phyloP scores from a whole-genome alignment of 2,888 invertebrate genomes.

The Rotaria macrura region DNA sequence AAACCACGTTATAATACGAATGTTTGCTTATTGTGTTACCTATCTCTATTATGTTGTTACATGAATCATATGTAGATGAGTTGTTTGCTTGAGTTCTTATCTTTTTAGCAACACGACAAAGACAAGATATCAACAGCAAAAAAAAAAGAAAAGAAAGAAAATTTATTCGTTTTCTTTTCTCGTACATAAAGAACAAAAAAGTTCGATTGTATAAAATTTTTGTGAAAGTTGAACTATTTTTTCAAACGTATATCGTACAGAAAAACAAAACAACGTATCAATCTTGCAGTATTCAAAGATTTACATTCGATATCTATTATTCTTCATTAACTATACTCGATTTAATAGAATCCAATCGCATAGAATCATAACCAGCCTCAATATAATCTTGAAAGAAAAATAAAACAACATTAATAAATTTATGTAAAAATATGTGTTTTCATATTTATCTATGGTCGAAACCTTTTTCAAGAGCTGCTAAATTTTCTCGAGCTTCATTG shows the following conservation, averaged over 20 bases:
- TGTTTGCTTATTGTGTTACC: not conserved
- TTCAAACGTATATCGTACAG: too few relatives aligned
- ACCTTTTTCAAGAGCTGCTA: slow-evolving; percentile 52
- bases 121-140: not conserved
- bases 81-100: not conserved
- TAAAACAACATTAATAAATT: too few relatives aligned
- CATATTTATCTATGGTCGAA: slow-evolving; percentile 29
- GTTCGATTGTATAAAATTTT: too few relatives aligned
- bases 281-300: too few relatives aligned
- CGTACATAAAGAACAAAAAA: not conserved
- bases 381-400: not conserved
- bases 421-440: too few relatives aligned
- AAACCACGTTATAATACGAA: not conserved
- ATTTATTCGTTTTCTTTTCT: not conserved
- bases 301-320: not conserved
- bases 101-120: not conserved
- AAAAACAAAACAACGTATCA: too few relatives aligned
- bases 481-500: slow-evolving; percentile 73
- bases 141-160: not conserved
- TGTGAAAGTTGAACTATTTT: too few relatives aligned
- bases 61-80: not conserved
- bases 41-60: not conserved
- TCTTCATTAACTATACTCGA: not conserved
- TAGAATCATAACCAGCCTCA: not conserved
- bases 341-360: not conserved